Base-by-base conservation (phyloP, 2,113 vertebrate genomes). In the Poeciliopsis prolifica region DNA sequence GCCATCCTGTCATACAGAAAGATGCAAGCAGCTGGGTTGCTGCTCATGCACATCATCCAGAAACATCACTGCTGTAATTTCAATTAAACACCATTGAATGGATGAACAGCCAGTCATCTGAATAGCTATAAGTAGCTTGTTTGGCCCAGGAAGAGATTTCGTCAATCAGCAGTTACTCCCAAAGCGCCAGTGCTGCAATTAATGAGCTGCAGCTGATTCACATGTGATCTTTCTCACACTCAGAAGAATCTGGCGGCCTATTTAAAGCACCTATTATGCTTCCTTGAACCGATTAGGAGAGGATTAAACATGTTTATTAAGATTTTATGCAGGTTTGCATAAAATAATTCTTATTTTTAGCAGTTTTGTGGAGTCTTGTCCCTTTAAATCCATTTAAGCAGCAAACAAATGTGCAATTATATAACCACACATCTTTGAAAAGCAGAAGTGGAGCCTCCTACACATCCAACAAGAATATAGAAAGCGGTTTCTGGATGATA, bases 1-100 rank as follows among this genome's bases (percentile, higher is more conserved):
- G 58, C 28, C 65, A 68, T 44, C 17, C n/a, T 61, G 54, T 70
- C 72, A 5, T 30, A 33, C 3, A 31, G 65, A 63, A 58, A 0
- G 62, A 13, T 6, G 63, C 22, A 24, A 54, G 65, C 26, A 78
- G 42, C 29, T 22, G 48, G 14, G 44, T 40, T 61, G 33, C 75
- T 60, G 14, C 51, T 65, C 61, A 65, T 44, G n/a, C 61, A n/a
- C 35, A 24, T 28, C 31, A 65, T 70, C 61, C 69, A 58, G 42
- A 73, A 65, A 42, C 60, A 63, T 33, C 1, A 0, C 33, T 33
- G 28, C 28, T 31, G 29, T 26, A 33, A 61, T 72, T 42, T 40
- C 30, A 13, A 26, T 17, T 24, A 51, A 51, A 65, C 65, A 10
- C 12, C 28, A 37, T 51, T 65, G 30, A 5, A 48, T 29, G 15